Conservation (phyloP, 53 echinoderm and acorn worm genomes). For the Luidia sarsii region DNA sequence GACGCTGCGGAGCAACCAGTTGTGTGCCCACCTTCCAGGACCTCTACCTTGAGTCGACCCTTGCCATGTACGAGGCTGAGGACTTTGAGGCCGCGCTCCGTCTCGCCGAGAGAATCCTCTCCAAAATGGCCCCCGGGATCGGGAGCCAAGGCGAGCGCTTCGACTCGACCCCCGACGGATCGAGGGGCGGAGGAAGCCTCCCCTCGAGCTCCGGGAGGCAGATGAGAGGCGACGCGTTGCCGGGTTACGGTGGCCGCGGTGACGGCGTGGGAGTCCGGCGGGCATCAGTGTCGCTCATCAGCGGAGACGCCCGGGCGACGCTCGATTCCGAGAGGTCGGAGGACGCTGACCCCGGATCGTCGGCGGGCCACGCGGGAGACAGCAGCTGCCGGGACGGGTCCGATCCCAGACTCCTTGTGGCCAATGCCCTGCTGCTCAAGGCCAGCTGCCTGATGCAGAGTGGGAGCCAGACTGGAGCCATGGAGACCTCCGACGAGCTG, state of each 20-base stretch:
- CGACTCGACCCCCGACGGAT: background rate
- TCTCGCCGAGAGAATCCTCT: background rate
- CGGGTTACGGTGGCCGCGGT: slow-evolving; percentile 17
- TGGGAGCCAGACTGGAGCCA: background rate
- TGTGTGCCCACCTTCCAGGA: background rate
- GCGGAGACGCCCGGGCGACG: no score
- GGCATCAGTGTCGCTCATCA: no score
- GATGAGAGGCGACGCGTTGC: background rate
- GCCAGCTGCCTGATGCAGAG: slow-evolving; percentile 29
- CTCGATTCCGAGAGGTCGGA: no score
- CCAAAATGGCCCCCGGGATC: slow-evolving; percentile 2
- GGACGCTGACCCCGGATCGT: no score
- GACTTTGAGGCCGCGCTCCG: slow-evolving; percentile 6
- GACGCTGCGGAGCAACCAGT: no score
- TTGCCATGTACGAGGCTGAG: background rate
- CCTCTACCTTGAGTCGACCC: slow-evolving; percentile 15
- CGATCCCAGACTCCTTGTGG: background rate
- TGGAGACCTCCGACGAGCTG: background rate
- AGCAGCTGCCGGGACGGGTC: background rate
- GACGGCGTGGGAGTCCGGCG: no score
- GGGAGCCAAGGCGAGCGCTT: background rate
- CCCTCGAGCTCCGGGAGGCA: background rate
- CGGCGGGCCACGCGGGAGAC: background rate
- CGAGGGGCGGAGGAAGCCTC: background rate
- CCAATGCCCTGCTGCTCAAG: slow-evolving; percentile 14